These are phyloP conservation scores for Cnemophilus loriae DNA, from an alignment of 2,113 vertebrate species.

Conservation along the genomic window DNA sequence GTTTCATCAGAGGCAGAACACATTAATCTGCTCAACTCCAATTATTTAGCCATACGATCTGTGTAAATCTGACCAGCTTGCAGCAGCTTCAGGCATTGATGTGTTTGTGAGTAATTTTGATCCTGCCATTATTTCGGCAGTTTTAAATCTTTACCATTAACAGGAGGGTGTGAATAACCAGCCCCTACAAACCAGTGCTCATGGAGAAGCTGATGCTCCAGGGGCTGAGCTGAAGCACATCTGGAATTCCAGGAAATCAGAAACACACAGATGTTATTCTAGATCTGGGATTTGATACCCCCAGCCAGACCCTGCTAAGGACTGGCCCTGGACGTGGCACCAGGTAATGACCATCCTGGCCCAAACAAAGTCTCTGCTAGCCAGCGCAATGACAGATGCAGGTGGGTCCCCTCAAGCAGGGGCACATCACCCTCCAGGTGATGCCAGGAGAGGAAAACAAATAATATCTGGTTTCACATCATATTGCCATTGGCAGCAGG, in stretches of 20 bases:
- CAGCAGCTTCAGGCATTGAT: not conserved
- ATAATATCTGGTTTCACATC: not conserved
- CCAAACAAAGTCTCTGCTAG: accelerated
- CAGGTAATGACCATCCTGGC: not conserved
- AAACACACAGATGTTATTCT: not conserved
- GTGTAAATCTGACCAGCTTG: conserved; percentile 49
- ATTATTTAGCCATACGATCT: conserved; percentile 54
- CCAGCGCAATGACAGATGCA: not conserved
- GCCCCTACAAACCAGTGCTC: not conserved
- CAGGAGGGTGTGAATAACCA: not conserved
- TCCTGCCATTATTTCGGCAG: conserved; percentile 7
- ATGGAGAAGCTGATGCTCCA: not conserved
- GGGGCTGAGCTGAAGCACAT: not conserved
- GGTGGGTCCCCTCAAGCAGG: not conserved
- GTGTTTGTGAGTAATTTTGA: conserved; percentile 7
- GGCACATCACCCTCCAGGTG: not conserved
- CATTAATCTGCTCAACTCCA: conserved; percentile 60
- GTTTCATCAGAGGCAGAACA: conserved; percentile 43
- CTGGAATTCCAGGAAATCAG: not conserved
- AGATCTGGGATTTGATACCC: no score
- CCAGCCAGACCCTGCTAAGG: accelerated
- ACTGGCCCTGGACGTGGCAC: accelerated
- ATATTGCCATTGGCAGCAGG: not conserved
- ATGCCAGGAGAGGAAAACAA: not conserved
- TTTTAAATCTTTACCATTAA: conserved; percentile 21